Percentiles rank a stretch among this genome's conserved stretches.
Evolutionary conservation across 2,888 invertebrate species (phyloP).

Genomic region (Drosophila nigricruria): DNA sequence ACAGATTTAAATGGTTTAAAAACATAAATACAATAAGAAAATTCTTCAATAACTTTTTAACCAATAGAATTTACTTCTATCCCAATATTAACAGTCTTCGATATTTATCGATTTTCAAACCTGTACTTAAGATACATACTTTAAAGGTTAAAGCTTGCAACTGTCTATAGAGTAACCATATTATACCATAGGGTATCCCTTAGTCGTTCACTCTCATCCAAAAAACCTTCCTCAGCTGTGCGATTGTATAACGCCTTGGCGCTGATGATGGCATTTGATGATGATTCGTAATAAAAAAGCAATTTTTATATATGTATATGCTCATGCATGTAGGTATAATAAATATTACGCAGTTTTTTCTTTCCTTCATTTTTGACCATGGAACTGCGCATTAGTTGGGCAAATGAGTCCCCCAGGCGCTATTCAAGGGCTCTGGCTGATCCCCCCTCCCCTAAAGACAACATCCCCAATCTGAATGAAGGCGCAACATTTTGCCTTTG

Average conservation of each 20-base stretch:
- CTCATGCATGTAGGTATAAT: conserved; percentile 13
- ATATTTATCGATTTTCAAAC: not conserved
- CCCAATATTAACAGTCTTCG: not conserved
- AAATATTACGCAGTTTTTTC: conserved; percentile 44
- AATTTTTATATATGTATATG: conserved; percentile 49
- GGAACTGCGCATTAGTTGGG: conserved; percentile 36
- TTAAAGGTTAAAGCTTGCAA: not conserved
- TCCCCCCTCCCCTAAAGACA: not conserved
- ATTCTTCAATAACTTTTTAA: not conserved
- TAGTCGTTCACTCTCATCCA: not conserved
- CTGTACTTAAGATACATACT: no score
- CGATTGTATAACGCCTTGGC: conserved; percentile 40
- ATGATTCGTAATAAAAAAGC: conserved; percentile 69
- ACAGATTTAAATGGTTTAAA: no score
- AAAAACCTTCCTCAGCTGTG: not conserved
- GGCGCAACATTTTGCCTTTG: not conserved
- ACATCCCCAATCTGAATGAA: not conserved
- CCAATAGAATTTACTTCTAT: rapidly evolving
- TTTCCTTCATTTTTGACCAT: conserved; percentile 23
- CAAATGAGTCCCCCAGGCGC: conserved; percentile 41
- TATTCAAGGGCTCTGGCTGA: conserved; percentile 10
- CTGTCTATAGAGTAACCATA: not conserved
- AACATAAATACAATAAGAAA: not conserved
- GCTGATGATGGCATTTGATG: conserved; percentile 34
- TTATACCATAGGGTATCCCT: not conserved